Percentiles rank a stretch among this genome's conserved stretches.
phyloP scores from a whole-genome alignment of 2,797 vertebrate genomes.

The Sebastolobus altivelis region DNA sequence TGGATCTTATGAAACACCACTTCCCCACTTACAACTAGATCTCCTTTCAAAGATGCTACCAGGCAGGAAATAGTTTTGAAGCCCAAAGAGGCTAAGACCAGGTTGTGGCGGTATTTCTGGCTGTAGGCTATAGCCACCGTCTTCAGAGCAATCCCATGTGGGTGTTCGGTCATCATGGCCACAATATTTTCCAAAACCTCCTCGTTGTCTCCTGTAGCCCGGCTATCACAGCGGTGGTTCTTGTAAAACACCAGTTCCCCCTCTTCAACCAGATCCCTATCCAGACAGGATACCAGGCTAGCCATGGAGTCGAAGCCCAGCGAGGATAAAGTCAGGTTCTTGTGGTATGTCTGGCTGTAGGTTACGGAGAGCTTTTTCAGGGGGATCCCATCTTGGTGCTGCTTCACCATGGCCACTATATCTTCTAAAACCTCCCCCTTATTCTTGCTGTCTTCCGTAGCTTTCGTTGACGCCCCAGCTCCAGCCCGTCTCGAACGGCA shows the following conservation, averaged over 20 bases:
- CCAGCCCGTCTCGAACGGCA: neutral
- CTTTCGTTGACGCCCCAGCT: neutral
- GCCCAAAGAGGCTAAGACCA: constrained; percentile 67
- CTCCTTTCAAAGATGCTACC: constrained; percentile 57
- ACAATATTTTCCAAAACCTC: constrained; percentile 52
- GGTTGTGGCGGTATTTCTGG: constrained; percentile 60
- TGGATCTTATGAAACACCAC: constrained; percentile 69
- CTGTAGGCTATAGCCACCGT: constrained; percentile 60
- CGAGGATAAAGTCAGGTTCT: constrained; percentile 58
- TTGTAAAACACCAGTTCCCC: constrained; percentile 39
- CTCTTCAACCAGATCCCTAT: constrained; percentile 63
- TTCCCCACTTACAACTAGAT: constrained; percentile 63
- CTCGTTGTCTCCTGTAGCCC: neutral
- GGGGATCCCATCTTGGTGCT: constrained; percentile 69
- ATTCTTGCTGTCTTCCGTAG: neutral
- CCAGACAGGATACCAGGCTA: constrained; percentile 61
- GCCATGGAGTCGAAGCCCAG: constrained; percentile 69
- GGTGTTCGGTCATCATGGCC: constrained; percentile 65
- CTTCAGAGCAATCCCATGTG: constrained; percentile 70
- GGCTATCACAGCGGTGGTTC: neutral
- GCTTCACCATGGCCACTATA: constrained; percentile 68
- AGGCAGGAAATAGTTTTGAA: constrained; percentile 63
- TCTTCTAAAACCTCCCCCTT: constrained; percentile 25
- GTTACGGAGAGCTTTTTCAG: constrained; percentile 52
- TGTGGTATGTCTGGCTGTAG: constrained; percentile 71